Base-by-base conservation (phyloP, 2,888 invertebrate species). In the Cerceris ruficornis region DNA sequence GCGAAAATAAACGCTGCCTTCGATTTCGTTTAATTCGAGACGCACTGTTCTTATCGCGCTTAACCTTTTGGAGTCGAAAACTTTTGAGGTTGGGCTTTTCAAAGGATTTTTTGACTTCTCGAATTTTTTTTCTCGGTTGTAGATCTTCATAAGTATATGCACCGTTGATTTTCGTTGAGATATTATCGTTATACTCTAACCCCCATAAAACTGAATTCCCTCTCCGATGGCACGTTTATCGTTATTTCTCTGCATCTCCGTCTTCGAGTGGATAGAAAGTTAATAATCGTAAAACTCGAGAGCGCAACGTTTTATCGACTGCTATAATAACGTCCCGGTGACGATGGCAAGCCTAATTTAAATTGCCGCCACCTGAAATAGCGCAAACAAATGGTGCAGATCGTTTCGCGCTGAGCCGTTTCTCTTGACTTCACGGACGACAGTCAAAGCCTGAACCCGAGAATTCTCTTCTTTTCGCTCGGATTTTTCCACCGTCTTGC, bases 201-300 rank as follows among this genome's bases (percentile, higher is more conserved):
- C 4, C 2, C 28, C 28, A 28, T 28, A 28, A 1, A 28, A 28
- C 1, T 28, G 28, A 2, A 28, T 28, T 28, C 4, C 28, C 28
- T 28, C 28, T 28, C 28, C 28, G 4, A 28, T 15, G 15, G 11
- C 14, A 55, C 2, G 46, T 43, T 28, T 46, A 43, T 39, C 55
- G 62, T 43, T 11, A 41, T 65, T 70, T 58, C 28, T 13, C 7
- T 13, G n/a, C 58, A 7, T 11, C 39, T 15, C 9, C 13, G 55
- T 43, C 15, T 46, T 58, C 42, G 11, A 42, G 49, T 39, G 14
- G 43, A 9, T 50, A 54, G 49, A 50, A 46, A 61, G 28, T 60
- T 69, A 57, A 72, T 72, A 65, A 74, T 69, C 74, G 58, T 74
- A 76, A 81, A 81, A 64, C 43, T 9, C 8, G 6, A 39, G 2